Percentiles rank a stretch among this genome's conserved stretches.
phyloP scores from a whole-genome alignment of 2,888 invertebrate species.

The Erpobdella octoculata region DNA sequence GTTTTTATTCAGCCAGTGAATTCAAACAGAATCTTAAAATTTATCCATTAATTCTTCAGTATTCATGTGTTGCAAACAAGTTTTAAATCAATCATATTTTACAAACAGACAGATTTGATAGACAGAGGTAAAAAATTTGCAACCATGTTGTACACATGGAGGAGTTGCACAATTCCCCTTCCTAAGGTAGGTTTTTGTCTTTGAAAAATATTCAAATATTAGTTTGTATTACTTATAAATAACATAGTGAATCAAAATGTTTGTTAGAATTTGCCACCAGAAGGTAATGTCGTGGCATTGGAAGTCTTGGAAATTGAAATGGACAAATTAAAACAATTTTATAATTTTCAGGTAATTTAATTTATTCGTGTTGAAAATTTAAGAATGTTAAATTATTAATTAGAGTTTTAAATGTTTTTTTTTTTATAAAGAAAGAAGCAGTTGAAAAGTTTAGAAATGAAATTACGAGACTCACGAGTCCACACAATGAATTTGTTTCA shows the following conservation, averaged over 20 bases:
- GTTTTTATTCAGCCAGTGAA: not conserved
- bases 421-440: conserved; percentile 61
- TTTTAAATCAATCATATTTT: not conserved
- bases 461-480: conserved; percentile 82
- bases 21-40: no score
- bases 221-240: not conserved
- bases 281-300: conserved; percentile 23
- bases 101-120: conserved; percentile 73
- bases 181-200: conserved; percentile 54
- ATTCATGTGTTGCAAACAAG: not conserved
- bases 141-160: conserved; percentile 94
- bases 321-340: conserved; percentile 83
- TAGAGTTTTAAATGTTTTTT: not conserved
- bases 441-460: conserved; percentile 88
- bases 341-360: conserved; percentile 79
- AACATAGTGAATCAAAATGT: not conserved
- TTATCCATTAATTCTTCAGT: not conserved
- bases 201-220: not conserved
- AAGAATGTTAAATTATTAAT: not conserved
- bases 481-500: conserved; percentile 68
- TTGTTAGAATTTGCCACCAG: conserved; percentile 17
- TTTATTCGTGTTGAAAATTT: not conserved
- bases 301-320: conserved; percentile 92
- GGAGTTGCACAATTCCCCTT: conserved; percentile 91
- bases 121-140: conserved; percentile 92